Percentiles rank a stretch among this genome's conserved stretches.
Conservation (phyloP, 1,140 invertebrate genomes). For the Cherax quadricarinatus region DNA sequence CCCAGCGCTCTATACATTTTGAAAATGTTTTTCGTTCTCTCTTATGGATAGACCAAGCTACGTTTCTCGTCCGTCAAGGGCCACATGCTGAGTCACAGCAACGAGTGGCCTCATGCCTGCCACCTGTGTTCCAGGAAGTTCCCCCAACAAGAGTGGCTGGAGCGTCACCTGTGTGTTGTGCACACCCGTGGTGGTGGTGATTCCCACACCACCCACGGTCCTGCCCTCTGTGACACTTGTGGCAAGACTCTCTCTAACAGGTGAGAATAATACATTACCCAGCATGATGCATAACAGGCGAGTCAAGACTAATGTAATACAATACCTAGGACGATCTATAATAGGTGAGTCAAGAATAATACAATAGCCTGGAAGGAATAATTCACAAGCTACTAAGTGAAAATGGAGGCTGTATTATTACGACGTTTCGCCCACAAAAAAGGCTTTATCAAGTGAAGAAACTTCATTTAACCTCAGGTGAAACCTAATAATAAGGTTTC, state of each 20-base stretch:
- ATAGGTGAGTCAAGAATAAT: no score
- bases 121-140: constrained; percentile 62
- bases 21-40: not conserved
- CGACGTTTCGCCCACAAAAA: no score
- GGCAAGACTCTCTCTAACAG: constrained; percentile 61
- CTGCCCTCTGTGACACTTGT: constrained; percentile 50
- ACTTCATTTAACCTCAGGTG: no score
- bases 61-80: constrained; percentile 50
- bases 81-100: constrained; percentile 62
- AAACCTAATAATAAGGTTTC: no score
- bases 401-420: no score
- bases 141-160: constrained; percentile 30
- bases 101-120: constrained; percentile 61
- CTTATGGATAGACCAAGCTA: constrained; percentile 33
- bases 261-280: not conserved
- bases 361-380: no score
- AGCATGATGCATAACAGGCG: not conserved
- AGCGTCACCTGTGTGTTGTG: constrained; percentile 32
- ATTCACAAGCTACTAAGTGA: no score
- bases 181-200: constrained; percentile 22
- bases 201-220: not conserved
- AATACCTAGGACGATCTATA: no score
- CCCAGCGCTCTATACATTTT: no score
- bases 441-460: no score
- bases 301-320: no score